Percentiles rank a stretch among this genome's conserved stretches.
phyloP scores from a whole-genome alignment of 2,797 vertebrate genomes.

The Acanthis flammea region DNA sequence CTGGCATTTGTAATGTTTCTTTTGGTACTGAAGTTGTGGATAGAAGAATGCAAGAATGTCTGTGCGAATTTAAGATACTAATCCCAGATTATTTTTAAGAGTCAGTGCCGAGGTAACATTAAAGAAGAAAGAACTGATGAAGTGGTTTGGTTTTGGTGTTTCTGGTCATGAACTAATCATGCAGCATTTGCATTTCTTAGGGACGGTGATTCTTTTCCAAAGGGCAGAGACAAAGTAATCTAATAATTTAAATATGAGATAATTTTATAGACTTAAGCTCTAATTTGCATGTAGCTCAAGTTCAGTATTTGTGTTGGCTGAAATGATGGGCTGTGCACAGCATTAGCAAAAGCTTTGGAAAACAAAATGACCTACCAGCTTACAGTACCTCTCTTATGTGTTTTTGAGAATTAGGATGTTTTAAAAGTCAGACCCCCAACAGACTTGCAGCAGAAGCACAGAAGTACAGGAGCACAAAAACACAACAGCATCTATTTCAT shows the following conservation, averaged over 20 bases:
- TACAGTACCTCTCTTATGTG: neutral
- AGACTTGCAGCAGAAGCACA: neutral
- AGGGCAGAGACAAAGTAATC: neutral
- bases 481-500: neutral
- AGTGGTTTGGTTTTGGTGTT: neutral
- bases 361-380: neutral
- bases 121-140: neutral
- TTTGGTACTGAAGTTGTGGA: neutral
- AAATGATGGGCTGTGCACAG: neutral
- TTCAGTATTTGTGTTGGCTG: neutral
- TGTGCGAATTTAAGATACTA: conserved; percentile 23
- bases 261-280: neutral
- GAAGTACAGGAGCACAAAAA: neutral
- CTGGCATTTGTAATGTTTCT: neutral
- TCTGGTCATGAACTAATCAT: neutral
- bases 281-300: neutral
- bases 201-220: neutral
- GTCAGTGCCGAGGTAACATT: neutral
- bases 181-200: neutral
- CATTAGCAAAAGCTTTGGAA: neutral
- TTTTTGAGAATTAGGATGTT: neutral
- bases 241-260: neutral
- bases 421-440: neutral
- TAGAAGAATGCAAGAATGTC: neutral
- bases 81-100: neutral